Evolutionary conservation across 2,888 invertebrate species (phyloP).

Genomic region (Sericinus montela): DNA sequence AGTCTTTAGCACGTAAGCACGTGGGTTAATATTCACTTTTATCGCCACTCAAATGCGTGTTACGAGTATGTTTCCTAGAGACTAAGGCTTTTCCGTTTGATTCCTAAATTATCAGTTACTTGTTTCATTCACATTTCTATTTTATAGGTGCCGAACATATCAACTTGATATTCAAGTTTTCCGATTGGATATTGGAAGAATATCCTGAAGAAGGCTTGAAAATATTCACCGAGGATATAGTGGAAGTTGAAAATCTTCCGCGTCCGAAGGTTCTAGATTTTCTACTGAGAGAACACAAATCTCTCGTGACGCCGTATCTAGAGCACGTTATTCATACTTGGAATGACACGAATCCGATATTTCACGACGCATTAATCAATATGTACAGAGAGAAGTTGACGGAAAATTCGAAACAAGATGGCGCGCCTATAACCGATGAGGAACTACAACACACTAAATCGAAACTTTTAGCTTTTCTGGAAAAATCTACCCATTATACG

Average conservation of each 20-base stretch:
- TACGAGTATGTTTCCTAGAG: too few species aligned
- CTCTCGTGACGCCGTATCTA: constrained; percentile 93
- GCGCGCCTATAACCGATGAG: constrained; percentile 51
- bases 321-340: constrained; percentile 96
- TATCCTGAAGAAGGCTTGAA: constrained; percentile 93
- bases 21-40: too few species aligned
- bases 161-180: constrained; percentile 94
- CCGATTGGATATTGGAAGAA: constrained; percentile 93
- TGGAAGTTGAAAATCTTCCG: constrained; percentile 93
- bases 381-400: constrained; percentile 90
- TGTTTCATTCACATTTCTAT: neutral
- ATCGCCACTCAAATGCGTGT: too few species aligned
- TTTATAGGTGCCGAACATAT: constrained; percentile 87
- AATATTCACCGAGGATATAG: constrained; percentile 91
- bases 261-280: constrained; percentile 93
- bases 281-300: constrained; percentile 88
- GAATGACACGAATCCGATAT: constrained; percentile 90
- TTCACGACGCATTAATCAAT: constrained; percentile 94
- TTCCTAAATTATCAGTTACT: too few species aligned
- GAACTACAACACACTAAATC: constrained; percentile 61
- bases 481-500: constrained; percentile 88
- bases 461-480: constrained; percentile 87
- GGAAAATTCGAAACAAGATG: constrained; percentile 35
- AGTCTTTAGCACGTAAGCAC: too few species aligned
- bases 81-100: too few species aligned